phyloP scores from a whole-genome alignment of 2,113 vertebrate genomes.

The Genyomyrus donnyi region DNA sequence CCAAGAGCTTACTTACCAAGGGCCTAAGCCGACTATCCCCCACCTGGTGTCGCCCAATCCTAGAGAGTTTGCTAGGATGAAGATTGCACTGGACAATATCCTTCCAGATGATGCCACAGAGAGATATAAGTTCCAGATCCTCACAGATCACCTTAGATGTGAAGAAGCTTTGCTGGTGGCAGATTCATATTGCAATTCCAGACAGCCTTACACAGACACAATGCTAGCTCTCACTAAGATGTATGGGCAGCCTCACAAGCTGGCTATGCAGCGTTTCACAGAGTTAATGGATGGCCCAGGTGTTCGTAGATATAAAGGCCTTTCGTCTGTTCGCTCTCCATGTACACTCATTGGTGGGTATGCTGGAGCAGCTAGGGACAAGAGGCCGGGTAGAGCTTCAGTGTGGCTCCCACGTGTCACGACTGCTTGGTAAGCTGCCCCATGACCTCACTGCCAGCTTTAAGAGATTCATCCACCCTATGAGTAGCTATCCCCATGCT shows the following conservation, averaged over 20 bases:
- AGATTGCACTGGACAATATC: not conserved
- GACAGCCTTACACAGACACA: not conserved
- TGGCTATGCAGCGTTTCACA: not conserved
- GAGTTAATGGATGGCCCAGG: not conserved
- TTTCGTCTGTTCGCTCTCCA: not conserved
- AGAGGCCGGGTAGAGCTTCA: not conserved
- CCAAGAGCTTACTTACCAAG: not conserved
- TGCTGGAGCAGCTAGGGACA: not conserved
- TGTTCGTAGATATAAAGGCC: not conserved
- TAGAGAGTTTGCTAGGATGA: not conserved
- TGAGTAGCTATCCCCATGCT: not conserved
- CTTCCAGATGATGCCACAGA: not conserved
- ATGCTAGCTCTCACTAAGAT: not conserved
- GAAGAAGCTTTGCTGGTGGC: not conserved
- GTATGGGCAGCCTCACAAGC: not conserved
- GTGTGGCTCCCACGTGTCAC: not conserved
- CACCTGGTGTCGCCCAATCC: not conserved
- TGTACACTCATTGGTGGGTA: not conserved
- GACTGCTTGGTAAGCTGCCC: not conserved
- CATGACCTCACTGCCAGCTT: not conserved
- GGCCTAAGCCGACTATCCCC: not conserved
- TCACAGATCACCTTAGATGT: not conserved
- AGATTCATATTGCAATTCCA: not conserved
- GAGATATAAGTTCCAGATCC: not conserved
- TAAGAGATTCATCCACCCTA: not conserved